Evolutionary conservation across 2,888 invertebrate species (phyloP), one percentile per base, ranked within the genome.

Genomic region (Auanema freiburgensis): DNA sequence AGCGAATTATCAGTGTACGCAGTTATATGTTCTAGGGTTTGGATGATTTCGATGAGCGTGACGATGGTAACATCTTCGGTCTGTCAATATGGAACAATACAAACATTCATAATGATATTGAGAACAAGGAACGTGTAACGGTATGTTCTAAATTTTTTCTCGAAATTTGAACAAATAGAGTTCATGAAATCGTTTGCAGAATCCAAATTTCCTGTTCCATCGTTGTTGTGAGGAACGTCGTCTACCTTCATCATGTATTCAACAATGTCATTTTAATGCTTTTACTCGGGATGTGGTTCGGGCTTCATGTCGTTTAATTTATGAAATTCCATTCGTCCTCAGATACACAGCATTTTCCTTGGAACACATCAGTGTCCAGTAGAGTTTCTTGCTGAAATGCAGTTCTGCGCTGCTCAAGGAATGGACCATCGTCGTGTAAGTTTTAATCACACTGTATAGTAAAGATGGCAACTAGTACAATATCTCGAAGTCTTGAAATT

Each of bases 291-390:
- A 63, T 21, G 63, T 67, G 61, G 72, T 72, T n/a, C 49, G 62
- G 56, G 18, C 41, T 44, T n/a, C 0, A 16, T 33, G 33, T 8
- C 33, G 33, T 33, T 33, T 8, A 8, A 33, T 18, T 8, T 46
- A 18, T 46, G 21, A 3, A 46, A 5, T 21, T 46, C 46, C 8
- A 18, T 21, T 46, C 3, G 4, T 5, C 16, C 73, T 69, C 62
- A 77, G 76, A 67, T 80, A 2, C 75, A 80, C 66, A 58, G 59
- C 3, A 80, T 80, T 75, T 80, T 74, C 62, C 72, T 81, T 57
- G 74, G 79, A 41, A 75, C 66, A 24, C 77, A 77, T 53, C 63
- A 69, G 11, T 80, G 80, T 40, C 76, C 80, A 8, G 54, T 81
- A 10, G 80, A 78, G 43, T 80, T 76, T 24, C 72, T 77, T 11